These are phyloP conservation scores for Lepus townsendii DNA, from an alignment of 2,797 vertebrate species.

Conservation along the genomic window DNA sequence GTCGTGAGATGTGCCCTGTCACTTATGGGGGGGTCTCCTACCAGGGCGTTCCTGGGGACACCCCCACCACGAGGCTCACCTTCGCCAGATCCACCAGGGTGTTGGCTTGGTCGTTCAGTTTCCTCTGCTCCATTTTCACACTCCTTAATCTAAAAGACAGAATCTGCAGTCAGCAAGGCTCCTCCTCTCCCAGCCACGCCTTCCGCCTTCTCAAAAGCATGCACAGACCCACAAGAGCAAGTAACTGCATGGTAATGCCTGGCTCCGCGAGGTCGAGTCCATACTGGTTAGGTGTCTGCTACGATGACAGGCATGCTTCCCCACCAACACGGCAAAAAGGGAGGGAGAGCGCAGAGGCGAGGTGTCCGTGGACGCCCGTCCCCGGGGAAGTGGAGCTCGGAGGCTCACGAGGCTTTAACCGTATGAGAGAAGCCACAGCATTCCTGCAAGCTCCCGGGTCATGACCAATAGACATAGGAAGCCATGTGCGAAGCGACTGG, in stretches of 20 bases:
- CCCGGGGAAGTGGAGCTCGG: slow-evolving; percentile 86
- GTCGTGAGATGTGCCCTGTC: too few relatives aligned
- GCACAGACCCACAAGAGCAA: slow-evolving; percentile 92
- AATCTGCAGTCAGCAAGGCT: slow-evolving; percentile 90
- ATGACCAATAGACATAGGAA: slow-evolving; percentile 92
- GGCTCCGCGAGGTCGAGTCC: slow-evolving; percentile 86
- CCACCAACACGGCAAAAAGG: slow-evolving; percentile 90
- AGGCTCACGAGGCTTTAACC: slow-evolving; percentile 86
- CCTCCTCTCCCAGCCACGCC: slow-evolving; percentile 75
- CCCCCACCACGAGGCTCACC: slow-evolving; percentile 89
- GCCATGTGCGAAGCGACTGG: slow-evolving; percentile 82
- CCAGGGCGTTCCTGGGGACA: too few relatives aligned
- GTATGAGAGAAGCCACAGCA: slow-evolving; percentile 91
- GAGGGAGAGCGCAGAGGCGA: slow-evolving; percentile 89
- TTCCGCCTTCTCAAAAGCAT: slow-evolving; percentile 91
- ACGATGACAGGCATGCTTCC: slow-evolving; percentile 96
- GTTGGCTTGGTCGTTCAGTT: slow-evolving; percentile 99
- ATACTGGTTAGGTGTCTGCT: slow-evolving; percentile 90
- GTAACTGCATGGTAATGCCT: slow-evolving; percentile 94
- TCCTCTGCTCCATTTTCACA: slow-evolving; percentile 99
- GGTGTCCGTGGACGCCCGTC: slow-evolving; percentile 88
- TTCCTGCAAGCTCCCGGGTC: slow-evolving; percentile 91
- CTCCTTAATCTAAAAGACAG: slow-evolving; percentile 99
- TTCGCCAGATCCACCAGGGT: slow-evolving; percentile 99
- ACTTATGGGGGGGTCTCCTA: too few relatives aligned